These are phyloP conservation scores for Hipparchia sbordonii DNA, from an alignment of 2,888 invertebrate species.

Conservation along the genomic window DNA sequence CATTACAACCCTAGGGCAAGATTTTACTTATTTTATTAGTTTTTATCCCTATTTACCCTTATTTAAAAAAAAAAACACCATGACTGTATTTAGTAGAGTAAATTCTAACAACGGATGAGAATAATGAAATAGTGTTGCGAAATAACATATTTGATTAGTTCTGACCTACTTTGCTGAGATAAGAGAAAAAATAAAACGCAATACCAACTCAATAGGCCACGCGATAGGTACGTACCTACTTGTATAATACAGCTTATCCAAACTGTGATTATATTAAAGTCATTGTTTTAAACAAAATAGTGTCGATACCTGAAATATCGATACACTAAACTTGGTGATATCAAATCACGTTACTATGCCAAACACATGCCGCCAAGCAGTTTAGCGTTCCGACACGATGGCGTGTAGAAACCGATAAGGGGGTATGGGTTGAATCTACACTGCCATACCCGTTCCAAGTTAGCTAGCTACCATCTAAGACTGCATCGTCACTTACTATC, in stretches of 20 bases:
- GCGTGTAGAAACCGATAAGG: no score
- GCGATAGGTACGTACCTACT: conserved; percentile 23
- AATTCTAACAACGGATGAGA: conserved; percentile 1
- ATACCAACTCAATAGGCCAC: conserved; percentile 39
- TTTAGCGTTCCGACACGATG: no score
- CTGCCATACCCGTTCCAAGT: no score
- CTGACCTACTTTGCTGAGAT: conserved; percentile 67
- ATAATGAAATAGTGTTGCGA: conserved; percentile 47
- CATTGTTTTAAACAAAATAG: neutral
- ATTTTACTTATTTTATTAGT: no score
- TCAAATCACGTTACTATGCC: no score
- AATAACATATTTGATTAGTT: conserved; percentile 44
- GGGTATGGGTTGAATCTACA: no score
- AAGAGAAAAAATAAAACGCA: conserved; percentile 64
- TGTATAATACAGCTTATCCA: conserved; percentile 26
- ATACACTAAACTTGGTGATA: neutral
- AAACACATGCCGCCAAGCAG: no score
- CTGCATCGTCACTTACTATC: no score
- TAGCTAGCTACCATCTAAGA: no score
- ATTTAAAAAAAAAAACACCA: neutral
- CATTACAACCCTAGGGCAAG: neutral
- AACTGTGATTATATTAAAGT: neutral
- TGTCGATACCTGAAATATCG: conserved; percentile 3
- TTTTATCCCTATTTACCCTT: no score
- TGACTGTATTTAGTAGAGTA: no score